phyloP scores from a whole-genome alignment of 2,113 vertebrate genomes.

The Halcyon malimbica region DNA sequence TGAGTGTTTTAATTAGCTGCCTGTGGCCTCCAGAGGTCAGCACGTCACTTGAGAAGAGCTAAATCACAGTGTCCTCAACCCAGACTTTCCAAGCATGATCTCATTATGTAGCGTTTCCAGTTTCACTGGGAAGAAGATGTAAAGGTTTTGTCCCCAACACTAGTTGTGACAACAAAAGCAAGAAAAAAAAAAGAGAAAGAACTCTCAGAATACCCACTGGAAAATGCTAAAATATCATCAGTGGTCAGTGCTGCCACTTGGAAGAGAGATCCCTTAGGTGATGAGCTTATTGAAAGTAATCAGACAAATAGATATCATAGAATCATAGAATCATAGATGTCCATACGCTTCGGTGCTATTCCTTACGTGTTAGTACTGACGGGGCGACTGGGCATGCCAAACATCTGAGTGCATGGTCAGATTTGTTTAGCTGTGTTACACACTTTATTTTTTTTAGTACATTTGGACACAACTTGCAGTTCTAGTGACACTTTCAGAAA shows the following conservation, averaged over 20 bases:
- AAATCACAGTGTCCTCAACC: not conserved
- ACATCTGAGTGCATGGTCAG: not conserved
- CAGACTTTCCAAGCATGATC: not conserved
- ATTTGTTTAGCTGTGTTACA: not conserved
- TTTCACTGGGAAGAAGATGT: not conserved
- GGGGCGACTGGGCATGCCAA: not conserved
- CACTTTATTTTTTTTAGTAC: not conserved
- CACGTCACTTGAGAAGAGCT: not conserved
- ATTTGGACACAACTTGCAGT: not conserved
- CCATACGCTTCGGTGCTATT: not conserved
- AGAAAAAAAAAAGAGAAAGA: not conserved
- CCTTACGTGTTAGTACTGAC: not conserved
- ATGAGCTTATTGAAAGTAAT: not conserved
- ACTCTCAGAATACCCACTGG: not conserved
- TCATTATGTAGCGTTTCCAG: not conserved
- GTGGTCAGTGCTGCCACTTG: not conserved
- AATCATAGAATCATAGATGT: not conserved
- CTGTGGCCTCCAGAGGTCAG: slow-evolving; percentile 55
- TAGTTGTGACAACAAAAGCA: not conserved
- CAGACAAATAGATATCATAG: not conserved
- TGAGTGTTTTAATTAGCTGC: not conserved
- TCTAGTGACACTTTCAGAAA: not conserved
- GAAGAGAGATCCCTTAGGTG: not conserved
- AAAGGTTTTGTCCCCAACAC: not conserved
- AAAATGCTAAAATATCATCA: not conserved